phyloP scores from a whole-genome alignment of 2,888 invertebrate species.

The Ceriagrion tenellum region DNA sequence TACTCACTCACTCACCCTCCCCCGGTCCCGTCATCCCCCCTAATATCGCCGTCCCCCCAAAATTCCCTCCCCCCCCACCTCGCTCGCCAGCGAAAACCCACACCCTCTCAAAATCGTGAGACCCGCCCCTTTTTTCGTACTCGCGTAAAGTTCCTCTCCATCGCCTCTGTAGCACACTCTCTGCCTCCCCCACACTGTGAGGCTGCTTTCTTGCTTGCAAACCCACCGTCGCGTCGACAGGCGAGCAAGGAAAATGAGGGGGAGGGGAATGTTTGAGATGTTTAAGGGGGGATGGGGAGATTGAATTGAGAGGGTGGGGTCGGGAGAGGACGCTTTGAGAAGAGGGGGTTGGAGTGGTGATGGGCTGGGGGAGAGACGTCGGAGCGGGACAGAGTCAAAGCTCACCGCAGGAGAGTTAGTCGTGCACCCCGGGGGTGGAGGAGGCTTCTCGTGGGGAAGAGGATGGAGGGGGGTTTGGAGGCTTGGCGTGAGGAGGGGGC shows the following conservation, averaged over 20 bases:
- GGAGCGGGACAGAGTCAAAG: constrained; percentile 26
- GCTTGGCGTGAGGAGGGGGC: not conserved
- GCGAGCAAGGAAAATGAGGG: not conserved
- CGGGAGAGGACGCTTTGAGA: not conserved
- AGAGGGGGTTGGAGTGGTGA: not conserved
- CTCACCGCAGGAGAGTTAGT: not conserved
- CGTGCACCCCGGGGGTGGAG: too few relatives aligned
- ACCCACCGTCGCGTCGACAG: not conserved
- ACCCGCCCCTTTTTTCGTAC: not conserved
- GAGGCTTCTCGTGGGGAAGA: not conserved
- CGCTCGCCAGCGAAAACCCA: not conserved
- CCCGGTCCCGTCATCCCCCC: not conserved
- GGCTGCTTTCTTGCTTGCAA: not conserved
- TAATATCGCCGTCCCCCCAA: not conserved
- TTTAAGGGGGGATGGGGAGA: not conserved
- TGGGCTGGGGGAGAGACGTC: not conserved
- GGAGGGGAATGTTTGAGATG: not conserved
- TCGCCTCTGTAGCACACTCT: not conserved
- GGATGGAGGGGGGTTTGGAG: not conserved
- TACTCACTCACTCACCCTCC: not conserved
- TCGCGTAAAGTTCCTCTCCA: not conserved
- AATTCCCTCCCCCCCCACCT: not conserved
- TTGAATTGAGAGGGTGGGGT: not conserved
- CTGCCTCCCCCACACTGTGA: too few relatives aligned
- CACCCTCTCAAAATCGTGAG: too few relatives aligned